These are phyloP conservation scores for Amia ocellicauda DNA, from an alignment of 2,113 vertebrate species.

Conservation along the genomic window DNA sequence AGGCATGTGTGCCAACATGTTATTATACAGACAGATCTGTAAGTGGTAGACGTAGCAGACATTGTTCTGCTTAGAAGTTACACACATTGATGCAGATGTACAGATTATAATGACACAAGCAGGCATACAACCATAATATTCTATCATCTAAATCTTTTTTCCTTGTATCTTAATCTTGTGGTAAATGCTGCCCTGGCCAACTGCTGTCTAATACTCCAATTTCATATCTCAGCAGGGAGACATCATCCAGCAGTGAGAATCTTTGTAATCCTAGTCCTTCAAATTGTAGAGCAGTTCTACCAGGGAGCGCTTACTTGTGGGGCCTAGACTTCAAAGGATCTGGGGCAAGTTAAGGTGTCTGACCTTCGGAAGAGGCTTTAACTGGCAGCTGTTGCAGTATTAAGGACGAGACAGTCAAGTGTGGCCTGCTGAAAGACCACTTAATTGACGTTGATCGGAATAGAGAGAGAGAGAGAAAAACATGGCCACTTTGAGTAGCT, in stretches of 20 bases:
- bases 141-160: no score
- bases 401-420: not conserved
- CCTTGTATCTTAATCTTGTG: no score
- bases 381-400: conserved; percentile 31
- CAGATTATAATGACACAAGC: no score
- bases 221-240: no score
- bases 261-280: no score
- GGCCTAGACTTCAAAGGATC: conserved; percentile 20
- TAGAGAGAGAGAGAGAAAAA: conserved; percentile 4
- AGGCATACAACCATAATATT: no score
- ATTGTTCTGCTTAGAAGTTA: no score
- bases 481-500: conserved; percentile 12
- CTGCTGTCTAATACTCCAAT: no score
- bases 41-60: not conserved
- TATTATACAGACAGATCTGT: not conserved
- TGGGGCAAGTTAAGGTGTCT: not conserved
- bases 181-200: not conserved
- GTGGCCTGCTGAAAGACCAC: conserved; percentile 8
- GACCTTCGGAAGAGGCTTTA: conserved; percentile 21
- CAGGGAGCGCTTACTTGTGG: not conserved
- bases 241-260: no score
- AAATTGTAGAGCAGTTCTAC: not conserved
- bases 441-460: conserved; percentile 22
- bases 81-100: no score
- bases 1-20: not conserved